phyloP scores from a whole-genome alignment of 2,888 invertebrate species.

The Pheosia gnoma region DNA sequence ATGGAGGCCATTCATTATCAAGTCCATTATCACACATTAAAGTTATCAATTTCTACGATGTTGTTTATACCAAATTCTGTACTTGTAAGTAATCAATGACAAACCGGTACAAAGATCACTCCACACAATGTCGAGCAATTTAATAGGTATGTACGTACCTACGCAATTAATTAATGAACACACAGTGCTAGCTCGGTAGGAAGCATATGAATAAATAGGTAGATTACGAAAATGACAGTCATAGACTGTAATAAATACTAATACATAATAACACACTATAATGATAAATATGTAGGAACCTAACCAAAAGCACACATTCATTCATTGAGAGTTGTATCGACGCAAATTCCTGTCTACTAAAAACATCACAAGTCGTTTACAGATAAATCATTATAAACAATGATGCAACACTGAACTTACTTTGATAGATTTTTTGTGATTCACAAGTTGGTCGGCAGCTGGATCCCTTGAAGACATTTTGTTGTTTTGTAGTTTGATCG shows the following conservation, averaged over 20 bases:
- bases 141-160: background rate
- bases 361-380: no score
- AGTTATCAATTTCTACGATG: slow-evolving; percentile 1
- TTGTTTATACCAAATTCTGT: background rate
- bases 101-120: slow-evolving; percentile 37
- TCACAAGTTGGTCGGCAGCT: slow-evolving; percentile 85
- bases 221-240: background rate
- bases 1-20: background rate
- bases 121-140: slow-evolving; percentile 14
- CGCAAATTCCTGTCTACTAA: no score
- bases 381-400: background rate
- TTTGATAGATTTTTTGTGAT: slow-evolving; percentile 84
- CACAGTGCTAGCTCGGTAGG: background rate
- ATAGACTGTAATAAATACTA: no score
- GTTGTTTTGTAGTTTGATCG: slow-evolving; percentile 16
- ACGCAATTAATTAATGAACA: background rate
- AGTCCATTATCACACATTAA: background rate
- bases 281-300: no score
- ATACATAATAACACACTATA: no score
- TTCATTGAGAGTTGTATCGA: no score
- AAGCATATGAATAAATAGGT: background rate
- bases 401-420: slow-evolving; percentile 70
- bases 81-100: slow-evolving; percentile 2
- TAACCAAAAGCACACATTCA: no score
- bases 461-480: slow-evolving; percentile 81